Evolutionary conservation across 2,113 vertebrate genomes (phyloP).

Genomic region (Gymnogyps californianus): DNA sequence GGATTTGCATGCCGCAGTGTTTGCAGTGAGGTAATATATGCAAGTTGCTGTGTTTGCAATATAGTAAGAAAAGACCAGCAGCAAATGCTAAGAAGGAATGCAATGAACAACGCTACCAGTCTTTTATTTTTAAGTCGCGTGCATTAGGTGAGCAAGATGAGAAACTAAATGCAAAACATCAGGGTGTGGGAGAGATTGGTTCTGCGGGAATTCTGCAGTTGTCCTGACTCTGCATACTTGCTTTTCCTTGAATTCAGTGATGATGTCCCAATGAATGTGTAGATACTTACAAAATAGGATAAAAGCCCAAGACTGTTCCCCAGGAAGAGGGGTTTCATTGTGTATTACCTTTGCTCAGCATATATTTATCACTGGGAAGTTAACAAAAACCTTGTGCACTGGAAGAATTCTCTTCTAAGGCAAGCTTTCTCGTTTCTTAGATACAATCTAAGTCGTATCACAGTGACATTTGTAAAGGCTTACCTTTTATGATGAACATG

Average conservation of each 20-base stretch:
- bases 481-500: background rate
- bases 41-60: background rate
- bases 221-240: background rate
- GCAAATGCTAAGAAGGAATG: background rate
- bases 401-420: background rate
- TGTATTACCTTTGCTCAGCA: background rate
- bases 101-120: no score
- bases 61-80: background rate
- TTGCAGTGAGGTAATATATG: background rate
- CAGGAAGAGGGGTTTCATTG: background rate
- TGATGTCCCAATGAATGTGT: background rate
- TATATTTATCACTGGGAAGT: background rate
- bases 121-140: background rate
- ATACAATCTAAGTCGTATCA: background rate
- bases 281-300: background rate
- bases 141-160: background rate
- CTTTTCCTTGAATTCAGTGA: background rate
- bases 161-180: background rate
- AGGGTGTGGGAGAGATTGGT: background rate
- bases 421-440: background rate
- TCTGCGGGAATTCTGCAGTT: background rate
- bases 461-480: background rate
- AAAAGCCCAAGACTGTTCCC: background rate
- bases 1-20: background rate
- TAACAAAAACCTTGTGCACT: background rate